Base-by-base conservation (phyloP, 92 coral and sea anemone genomes). In the Parazoanthus darwini region DNA sequence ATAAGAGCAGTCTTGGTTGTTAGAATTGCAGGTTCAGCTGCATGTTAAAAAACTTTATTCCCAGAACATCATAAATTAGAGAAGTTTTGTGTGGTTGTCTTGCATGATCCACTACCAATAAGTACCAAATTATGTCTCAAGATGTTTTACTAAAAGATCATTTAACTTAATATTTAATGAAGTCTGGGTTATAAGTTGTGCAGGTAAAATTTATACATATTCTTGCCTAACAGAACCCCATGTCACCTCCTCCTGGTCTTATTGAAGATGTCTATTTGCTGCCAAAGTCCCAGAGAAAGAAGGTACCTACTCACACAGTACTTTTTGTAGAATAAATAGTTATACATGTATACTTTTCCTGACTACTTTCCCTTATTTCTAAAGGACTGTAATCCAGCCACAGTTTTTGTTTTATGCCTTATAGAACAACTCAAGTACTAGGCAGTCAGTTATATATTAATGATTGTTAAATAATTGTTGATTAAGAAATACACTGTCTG, bases 241-340 rank as follows among this genome's bases (percentile, higher is more conserved):
- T 92, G 80, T 92, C 88, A 14, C 95, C 93, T 78, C 90, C 95
- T 50, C 92, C 91, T 89, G 97, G 89, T 54, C 92, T 96, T 73
- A 89, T 89, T 89, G 99, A 96, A 88, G 99, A 96, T 78, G 68
- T 90, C 4, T 89, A 82, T 59, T 86, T 96, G 88, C 86, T 94
- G 70, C 99, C 98, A 51, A 96, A 92, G 85, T 81, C 96, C 10
- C 88, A 75, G 73, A 82, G 43, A 43, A 89, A 81, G 39, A 91
- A 94, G 96, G 96, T 92, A 81, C n/a, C 5, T 63, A 43, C 36
- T 35, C 25, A 72, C 59, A 11, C 3, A 15, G n/a, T 68, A 9
- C 25, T 75, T 35, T 10, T 0, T 33, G 8, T n/a, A 75, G 15
- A 16, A 36, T 22, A 35, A 36, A 29, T 29, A 29, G 6, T 58